These are phyloP conservation scores for Actinemys pallida DNA, from an alignment of 2,113 vertebrate genomes.

Conservation along the genomic window DNA sequence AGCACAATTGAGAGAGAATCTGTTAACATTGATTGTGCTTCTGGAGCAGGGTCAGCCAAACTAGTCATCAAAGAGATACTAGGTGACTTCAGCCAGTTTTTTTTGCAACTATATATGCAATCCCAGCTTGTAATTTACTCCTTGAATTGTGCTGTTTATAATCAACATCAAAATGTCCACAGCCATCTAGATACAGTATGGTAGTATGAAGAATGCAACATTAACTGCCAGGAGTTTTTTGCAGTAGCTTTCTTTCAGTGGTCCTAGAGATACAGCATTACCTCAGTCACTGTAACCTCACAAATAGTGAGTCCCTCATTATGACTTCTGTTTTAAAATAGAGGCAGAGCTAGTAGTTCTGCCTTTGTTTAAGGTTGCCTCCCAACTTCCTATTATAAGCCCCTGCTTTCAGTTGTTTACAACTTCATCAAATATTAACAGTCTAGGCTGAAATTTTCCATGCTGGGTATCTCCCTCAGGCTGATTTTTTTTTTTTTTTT, in stretches of 20 bases:
- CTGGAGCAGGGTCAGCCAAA: background rate
- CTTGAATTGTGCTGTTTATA: background rate
- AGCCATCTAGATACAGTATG: background rate
- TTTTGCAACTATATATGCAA: background rate
- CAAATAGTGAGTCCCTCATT: background rate
- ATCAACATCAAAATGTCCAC: background rate
- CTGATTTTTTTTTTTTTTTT: background rate
- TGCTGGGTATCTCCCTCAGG: background rate
- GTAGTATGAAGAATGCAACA: background rate
- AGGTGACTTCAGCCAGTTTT: background rate
- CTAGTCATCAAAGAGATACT: background rate
- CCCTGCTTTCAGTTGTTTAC: conserved; percentile 23
- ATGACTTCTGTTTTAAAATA: background rate
- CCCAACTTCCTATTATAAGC: background rate
- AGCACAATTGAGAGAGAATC: background rate
- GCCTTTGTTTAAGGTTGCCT: background rate
- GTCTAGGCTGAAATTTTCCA: conserved; percentile 21
- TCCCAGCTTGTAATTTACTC: background rate
- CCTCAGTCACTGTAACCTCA: background rate
- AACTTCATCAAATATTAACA: conserved; percentile 7
- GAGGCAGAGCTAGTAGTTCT: background rate
- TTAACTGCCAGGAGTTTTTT: background rate
- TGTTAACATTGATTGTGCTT: background rate
- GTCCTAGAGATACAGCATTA: background rate
- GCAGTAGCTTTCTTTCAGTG: background rate